phyloP scores from a whole-genome alignment of 1,140 invertebrate species.

The Vanessa atalanta region DNA sequence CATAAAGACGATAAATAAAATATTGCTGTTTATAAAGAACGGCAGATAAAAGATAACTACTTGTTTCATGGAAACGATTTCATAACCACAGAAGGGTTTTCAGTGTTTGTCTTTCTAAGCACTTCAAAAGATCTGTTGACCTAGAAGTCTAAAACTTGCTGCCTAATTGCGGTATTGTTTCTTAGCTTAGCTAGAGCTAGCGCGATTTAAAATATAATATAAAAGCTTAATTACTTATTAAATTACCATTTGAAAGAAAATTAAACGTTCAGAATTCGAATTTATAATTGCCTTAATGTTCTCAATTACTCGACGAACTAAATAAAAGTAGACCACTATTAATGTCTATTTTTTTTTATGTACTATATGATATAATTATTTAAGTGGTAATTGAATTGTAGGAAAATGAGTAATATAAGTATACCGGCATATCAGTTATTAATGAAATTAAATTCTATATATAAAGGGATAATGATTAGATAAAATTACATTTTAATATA shows the following conservation, averaged over 20 bases:
- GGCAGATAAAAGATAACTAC: too few species aligned
- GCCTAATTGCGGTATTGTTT: constrained; percentile 29
- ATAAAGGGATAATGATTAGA: too few species aligned
- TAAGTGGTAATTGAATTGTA: too few species aligned
- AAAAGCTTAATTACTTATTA: constrained; percentile 10
- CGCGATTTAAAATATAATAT: constrained; percentile 19
- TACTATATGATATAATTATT: too few species aligned
- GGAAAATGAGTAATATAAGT: too few species aligned
- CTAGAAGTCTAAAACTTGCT: constrained; percentile 25
- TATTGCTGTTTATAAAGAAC: too few species aligned
- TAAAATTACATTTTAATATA: too few species aligned
- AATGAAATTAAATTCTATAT: too few species aligned
- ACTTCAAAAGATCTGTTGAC: constrained; percentile 31
- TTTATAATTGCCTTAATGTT: not conserved
- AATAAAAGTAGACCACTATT: not conserved
- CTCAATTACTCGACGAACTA: not conserved
- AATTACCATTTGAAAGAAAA: constrained; percentile 3
- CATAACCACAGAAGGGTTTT: constrained; percentile 8
- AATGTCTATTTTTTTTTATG: too few species aligned
- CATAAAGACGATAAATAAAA: too few species aligned
- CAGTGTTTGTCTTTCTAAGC: constrained; percentile 23
- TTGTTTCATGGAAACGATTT: too few species aligned
- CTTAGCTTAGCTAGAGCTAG: constrained; percentile 5
- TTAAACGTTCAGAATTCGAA: not conserved
- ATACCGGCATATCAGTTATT: too few species aligned